These are phyloP conservation scores for Trematomus bernacchii DNA, from an alignment of 2,797 vertebrate genomes.

Conservation along the genomic window DNA sequence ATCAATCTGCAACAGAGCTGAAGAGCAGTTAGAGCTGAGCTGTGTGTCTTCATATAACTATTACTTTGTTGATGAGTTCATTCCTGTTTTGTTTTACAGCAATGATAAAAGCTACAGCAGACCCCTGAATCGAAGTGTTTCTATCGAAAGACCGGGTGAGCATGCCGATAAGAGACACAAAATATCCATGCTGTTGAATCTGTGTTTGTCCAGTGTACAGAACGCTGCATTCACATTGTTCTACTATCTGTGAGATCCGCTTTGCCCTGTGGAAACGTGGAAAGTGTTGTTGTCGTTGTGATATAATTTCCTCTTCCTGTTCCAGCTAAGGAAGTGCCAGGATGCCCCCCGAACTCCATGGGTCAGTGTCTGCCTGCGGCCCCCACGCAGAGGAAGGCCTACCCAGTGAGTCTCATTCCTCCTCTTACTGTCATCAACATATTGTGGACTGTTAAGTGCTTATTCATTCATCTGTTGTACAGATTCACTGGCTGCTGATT, in stretches of 20 bases:
- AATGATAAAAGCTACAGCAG: slow-evolving; percentile 90
- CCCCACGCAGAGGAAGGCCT: slow-evolving; percentile 92
- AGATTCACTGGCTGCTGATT: slow-evolving; percentile 15
- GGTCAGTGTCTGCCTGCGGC: slow-evolving; percentile 89
- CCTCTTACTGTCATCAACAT: slow-evolving; percentile 5
- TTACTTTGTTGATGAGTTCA: neutral
- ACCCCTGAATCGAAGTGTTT: slow-evolving; percentile 85
- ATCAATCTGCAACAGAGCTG: slow-evolving; percentile 42
- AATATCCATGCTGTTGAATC: slow-evolving; percentile 25
- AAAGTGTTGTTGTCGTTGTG: slow-evolving; percentile 62
- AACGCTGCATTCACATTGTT: neutral
- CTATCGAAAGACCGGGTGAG: slow-evolving; percentile 88
- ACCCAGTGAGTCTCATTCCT: slow-evolving; percentile 85
- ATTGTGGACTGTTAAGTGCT: neutral
- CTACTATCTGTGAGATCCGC: slow-evolving; percentile 32
- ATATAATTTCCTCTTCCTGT: slow-evolving; percentile 79
- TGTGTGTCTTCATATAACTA: slow-evolving; percentile 9
- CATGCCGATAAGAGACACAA: slow-evolving; percentile 32
- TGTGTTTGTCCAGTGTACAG: slow-evolving; percentile 1
- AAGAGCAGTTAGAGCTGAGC: neutral
- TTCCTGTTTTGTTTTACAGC: slow-evolving; percentile 73
- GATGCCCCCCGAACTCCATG: slow-evolving; percentile 84
- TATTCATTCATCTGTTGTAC: slow-evolving; percentile 23
- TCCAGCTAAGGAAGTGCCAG: slow-evolving; percentile 88
- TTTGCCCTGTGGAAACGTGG: slow-evolving; percentile 46